These are phyloP conservation scores for Mormyrus proboscirostris DNA, from an alignment of 2,797 vertebrate species.

Conservation along the genomic window DNA sequence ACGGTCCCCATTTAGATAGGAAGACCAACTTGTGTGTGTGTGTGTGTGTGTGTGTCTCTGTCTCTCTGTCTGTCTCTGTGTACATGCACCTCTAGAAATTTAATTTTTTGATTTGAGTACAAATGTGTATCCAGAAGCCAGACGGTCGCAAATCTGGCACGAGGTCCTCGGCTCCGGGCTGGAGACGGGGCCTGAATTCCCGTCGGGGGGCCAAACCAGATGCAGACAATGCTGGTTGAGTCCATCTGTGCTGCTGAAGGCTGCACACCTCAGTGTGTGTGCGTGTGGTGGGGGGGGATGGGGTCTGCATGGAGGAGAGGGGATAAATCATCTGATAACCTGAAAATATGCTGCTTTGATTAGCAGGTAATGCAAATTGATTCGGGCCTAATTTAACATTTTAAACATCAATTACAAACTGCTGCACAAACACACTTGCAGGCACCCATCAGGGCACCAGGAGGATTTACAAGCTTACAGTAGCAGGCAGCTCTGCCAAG, in stretches of 20 bases:
- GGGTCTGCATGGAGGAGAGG: background rate
- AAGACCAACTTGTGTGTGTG: background rate
- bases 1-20: background rate
- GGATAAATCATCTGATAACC: constrained; percentile 14
- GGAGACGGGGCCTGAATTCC: background rate
- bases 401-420: constrained; percentile 31
- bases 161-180: background rate
- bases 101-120: background rate
- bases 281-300: background rate
- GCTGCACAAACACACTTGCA: constrained; percentile 26
- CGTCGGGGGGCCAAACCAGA: background rate
- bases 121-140: background rate
- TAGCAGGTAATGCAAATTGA: constrained; percentile 31
- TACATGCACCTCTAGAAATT: background rate
- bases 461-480: constrained; percentile 19
- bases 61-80: background rate
- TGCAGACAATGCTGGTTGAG: background rate
- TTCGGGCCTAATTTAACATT: constrained; percentile 29
- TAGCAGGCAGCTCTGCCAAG: constrained; percentile 11
- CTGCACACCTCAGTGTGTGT: background rate
- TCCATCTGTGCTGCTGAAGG: background rate
- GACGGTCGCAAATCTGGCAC: background rate
- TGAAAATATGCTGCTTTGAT: constrained; percentile 23
- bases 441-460: constrained; percentile 16
- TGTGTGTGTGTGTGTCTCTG: background rate